These are phyloP conservation scores for Lophotriccus pileatus DNA, from an alignment of 2,797 vertebrate species.

Conservation along the genomic window DNA sequence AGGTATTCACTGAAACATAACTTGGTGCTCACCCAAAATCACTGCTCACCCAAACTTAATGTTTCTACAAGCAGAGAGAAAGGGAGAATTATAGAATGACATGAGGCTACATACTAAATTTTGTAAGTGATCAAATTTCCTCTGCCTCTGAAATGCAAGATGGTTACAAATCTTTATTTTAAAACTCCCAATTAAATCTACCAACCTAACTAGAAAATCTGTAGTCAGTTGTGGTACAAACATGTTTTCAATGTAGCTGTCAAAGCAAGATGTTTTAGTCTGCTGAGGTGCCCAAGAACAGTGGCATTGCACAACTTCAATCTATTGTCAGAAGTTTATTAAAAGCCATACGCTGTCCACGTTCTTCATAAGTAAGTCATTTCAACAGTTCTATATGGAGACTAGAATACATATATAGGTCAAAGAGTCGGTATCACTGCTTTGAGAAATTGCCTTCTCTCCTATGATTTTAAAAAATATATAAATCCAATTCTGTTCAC, in stretches of 20 bases:
- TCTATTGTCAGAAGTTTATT: neutral
- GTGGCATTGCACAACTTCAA: neutral
- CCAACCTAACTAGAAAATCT: neutral
- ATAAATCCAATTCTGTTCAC: neutral
- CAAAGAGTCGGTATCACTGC: neutral
- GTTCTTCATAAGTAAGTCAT: neutral
- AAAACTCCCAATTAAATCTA: neutral
- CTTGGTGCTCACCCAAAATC: neutral
- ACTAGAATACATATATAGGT: neutral
- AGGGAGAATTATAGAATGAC: neutral
- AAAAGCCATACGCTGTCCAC: neutral
- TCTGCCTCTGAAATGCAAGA: neutral
- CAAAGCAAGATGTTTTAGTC: neutral
- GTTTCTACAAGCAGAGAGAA: neutral
- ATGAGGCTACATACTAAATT: neutral
- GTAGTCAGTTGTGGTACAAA: neutral
- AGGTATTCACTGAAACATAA: neutral
- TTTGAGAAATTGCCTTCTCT: neutral
- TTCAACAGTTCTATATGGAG: neutral
- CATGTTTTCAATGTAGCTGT: neutral
- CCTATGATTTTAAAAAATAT: neutral
- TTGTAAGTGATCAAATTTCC: neutral
- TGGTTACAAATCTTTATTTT: neutral
- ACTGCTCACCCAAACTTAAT: neutral
- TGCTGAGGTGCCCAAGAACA: neutral